Percentiles rank a stretch among this genome's conserved stretches.
These are phyloP conservation scores for Petrophora chlorosata DNA, from an alignment of 2,888 invertebrate genomes.

Conservation along the genomic window DNA sequence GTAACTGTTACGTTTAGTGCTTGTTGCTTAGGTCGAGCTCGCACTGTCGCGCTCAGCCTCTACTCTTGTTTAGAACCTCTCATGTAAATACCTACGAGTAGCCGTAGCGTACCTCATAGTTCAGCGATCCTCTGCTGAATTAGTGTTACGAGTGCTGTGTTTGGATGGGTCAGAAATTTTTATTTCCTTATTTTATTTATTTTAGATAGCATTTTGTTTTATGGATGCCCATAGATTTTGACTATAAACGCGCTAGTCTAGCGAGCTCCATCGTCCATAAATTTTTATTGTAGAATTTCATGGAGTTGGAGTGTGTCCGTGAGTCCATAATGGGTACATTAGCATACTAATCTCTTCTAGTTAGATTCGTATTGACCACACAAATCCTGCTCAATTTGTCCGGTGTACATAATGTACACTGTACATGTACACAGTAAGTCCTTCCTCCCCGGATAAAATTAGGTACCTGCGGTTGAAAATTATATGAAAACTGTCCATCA, in stretches of 20 bases:
- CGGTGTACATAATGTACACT: constrained; percentile 29
- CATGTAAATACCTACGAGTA: constrained; percentile 41
- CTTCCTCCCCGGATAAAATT: constrained; percentile 60
- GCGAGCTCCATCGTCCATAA: constrained; percentile 76
- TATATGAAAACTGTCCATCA: background rate
- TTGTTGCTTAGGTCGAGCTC: constrained; percentile 69
- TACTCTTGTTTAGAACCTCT: constrained; percentile 56
- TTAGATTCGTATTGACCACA: constrained; percentile 66
- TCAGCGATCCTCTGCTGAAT: constrained; percentile 57
- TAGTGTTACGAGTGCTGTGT: constrained; percentile 69
- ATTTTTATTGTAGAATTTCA: constrained; percentile 72
- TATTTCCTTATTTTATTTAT: constrained; percentile 53
- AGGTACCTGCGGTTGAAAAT: background rate
- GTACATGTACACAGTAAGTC: constrained; percentile 60
- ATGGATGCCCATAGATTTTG: constrained; percentile 73
- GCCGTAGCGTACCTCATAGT: constrained; percentile 65
- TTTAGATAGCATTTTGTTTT: constrained; percentile 67
- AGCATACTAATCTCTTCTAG: constrained; percentile 81
- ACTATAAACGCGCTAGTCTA: constrained; percentile 72
- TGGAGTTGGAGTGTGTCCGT: constrained; percentile 63
- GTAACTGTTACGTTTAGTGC: constrained; percentile 76
- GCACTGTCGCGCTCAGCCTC: constrained; percentile 37
- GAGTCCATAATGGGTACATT: constrained; percentile 67
- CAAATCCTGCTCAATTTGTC: constrained; percentile 60
- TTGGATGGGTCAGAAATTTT: constrained; percentile 81